Evolutionary conservation across 2,888 invertebrate genomes (phyloP).

Genomic region (Drepanosiphum platanoidis): DNA sequence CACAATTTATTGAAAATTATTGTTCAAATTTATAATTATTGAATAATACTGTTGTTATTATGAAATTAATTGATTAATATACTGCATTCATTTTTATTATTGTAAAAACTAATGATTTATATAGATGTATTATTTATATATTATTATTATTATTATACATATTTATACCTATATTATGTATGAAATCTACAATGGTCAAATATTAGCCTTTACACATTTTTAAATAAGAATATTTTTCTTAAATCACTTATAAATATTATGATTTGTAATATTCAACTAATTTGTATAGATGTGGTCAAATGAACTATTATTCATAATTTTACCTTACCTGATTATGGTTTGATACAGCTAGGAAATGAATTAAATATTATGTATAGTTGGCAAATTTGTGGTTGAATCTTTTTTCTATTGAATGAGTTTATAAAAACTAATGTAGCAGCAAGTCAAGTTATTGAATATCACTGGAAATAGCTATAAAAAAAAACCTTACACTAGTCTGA

Average conservation of each 20-base stretch:
- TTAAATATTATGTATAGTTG: conserved; percentile 39
- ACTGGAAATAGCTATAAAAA: conserved; percentile 20
- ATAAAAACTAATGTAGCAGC: conserved; percentile 23
- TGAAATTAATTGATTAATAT: too few species aligned
- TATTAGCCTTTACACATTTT: background rate
- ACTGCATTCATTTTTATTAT: too few species aligned
- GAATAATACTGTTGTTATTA: too few species aligned
- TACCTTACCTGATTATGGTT: background rate
- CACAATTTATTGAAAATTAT: too few species aligned
- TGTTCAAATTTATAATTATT: background rate
- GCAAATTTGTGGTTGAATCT: conserved; percentile 40
- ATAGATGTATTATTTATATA: too few species aligned
- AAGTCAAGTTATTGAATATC: conserved; percentile 43
- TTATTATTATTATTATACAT: too few species aligned
- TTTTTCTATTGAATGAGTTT: background rate
- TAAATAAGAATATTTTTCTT: background rate
- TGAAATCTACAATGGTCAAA: too few species aligned
- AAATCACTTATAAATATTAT: background rate
- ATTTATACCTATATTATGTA: too few species aligned
- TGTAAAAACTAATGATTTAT: too few species aligned
- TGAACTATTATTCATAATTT: conserved; percentile 20
- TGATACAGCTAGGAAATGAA: background rate
- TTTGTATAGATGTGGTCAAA: background rate
- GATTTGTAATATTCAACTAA: background rate
- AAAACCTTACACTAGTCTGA: conserved; percentile 16